phyloP scores from a whole-genome alignment of 2,113 vertebrate species.

The Cryptomyrus ogoouensis region DNA sequence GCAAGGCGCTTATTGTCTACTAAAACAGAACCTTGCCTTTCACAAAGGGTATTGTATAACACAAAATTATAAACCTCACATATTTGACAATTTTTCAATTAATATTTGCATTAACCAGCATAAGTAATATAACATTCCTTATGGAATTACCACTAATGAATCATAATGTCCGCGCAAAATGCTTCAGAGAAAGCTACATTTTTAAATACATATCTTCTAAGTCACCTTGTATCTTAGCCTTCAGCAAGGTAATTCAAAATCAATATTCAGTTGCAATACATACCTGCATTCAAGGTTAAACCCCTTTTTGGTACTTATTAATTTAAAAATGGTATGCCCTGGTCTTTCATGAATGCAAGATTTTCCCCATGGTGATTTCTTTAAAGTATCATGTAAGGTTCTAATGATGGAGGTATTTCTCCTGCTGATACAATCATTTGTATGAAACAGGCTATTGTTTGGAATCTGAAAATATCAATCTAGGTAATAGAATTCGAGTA shows the following conservation, averaged over 20 bases:
- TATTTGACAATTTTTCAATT: slow-evolving; percentile 35
- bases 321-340: slow-evolving; percentile 40
- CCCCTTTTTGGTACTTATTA: slow-evolving; percentile 42
- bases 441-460: background rate
- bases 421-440: slow-evolving; percentile 1
- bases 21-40: background rate
- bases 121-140: slow-evolving; percentile 54
- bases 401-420: background rate
- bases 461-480: background rate
- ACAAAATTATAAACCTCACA: background rate
- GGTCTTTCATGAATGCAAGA: background rate
- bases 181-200: slow-evolving; percentile 50
- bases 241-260: slow-evolving; percentile 57
- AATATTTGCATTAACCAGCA: slow-evolving; percentile 48
- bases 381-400: slow-evolving; percentile 11
- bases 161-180: slow-evolving; percentile 48
- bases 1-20: background rate
- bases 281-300: slow-evolving; percentile 51
- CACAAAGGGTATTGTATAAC: background rate
- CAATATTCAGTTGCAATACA: slow-evolving; percentile 51
- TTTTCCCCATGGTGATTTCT: background rate
- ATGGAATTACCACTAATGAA: slow-evolving; percentile 38
- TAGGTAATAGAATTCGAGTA: background rate
- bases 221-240: slow-evolving; percentile 50
- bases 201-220: slow-evolving; percentile 51